These are phyloP conservation scores for Echinometra lucunter DNA, from an alignment of 53 echinoderm and acorn worm genomes.

Conservation along the genomic window DNA sequence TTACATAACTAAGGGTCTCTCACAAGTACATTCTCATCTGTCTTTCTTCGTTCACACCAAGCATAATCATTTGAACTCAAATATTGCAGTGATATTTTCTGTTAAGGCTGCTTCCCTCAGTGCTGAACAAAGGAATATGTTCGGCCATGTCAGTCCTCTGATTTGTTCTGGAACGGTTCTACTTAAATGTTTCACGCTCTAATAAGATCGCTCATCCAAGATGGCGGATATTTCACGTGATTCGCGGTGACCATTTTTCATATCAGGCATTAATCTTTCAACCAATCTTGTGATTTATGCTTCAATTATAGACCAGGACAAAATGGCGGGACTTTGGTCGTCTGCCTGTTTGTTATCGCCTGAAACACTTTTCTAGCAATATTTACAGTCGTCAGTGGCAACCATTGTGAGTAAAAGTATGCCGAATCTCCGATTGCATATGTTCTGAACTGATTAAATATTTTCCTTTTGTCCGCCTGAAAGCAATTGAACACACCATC, in stretches of 20 bases:
- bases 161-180: no score
- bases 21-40: no score
- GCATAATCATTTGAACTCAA: no score
- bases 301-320: not conserved
- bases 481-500: not conserved
- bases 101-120: no score
- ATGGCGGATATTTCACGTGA: not conserved
- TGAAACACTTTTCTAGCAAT: not conserved
- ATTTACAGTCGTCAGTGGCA: not conserved
- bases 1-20: no score
- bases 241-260: no score
- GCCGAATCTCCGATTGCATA: constrained; percentile 18
- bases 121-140: not conserved
- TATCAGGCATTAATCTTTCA: no score
- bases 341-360: not conserved
- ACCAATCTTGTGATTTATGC: not conserved
- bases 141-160: not conserved
- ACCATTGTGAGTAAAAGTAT: not conserved
- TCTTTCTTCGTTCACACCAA: no score
- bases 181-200: no score
- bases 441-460: not conserved
- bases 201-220: not conserved
- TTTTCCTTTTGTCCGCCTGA: not conserved
- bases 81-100: no score
- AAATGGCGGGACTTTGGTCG: not conserved